Evolutionary conservation across 53 echinoderm and acorn worm species (phyloP).

Genomic region (Henricia sp.): DNA sequence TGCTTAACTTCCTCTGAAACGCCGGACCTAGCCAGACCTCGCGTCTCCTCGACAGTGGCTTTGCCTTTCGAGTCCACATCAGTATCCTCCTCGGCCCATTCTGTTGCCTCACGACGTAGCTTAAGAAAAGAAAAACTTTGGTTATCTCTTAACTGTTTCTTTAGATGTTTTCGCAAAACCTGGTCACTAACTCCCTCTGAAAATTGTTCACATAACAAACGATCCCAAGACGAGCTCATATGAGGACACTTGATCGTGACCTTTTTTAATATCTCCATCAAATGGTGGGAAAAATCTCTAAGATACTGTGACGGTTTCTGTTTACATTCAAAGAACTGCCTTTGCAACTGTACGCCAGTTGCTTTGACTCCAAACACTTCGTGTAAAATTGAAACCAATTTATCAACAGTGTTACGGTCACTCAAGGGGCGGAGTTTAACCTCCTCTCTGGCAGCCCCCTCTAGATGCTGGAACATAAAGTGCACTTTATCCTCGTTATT

Average conservation of each 20-base stretch:
- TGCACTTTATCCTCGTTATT: constrained; percentile 37
- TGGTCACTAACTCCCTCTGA: constrained; percentile 15
- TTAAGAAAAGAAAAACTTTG: constrained; percentile 4
- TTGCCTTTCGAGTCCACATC: neutral
- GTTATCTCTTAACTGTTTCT: constrained; percentile 11
- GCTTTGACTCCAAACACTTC: constrained; percentile 23
- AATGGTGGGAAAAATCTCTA: constrained; percentile 14
- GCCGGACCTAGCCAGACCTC: neutral
- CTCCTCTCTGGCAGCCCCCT: constrained; percentile 30
- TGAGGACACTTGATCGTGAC: neutral
- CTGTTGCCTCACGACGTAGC: constrained; percentile 2
- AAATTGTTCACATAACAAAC: constrained; percentile 35
- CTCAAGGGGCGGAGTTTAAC: neutral
- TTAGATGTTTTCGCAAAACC: constrained; percentile 13
- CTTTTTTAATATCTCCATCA: constrained; percentile 22
- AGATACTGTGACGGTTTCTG: neutral
- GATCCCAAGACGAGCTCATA: neutral
- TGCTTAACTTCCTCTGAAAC: neutral
- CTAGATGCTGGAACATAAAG: constrained; percentile 37
- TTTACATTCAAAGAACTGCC: constrained; percentile 15
- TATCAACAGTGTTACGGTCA: constrained; percentile 15
- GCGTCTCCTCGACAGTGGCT: constrained; percentile 9
- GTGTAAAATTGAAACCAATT: constrained; percentile 15
- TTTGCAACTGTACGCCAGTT: constrained; percentile 21
- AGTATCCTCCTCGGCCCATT: constrained; percentile 26